These are phyloP conservation scores for Magallana nippona DNA, from an alignment of 2,888 invertebrate species.

Conservation along the genomic window DNA sequence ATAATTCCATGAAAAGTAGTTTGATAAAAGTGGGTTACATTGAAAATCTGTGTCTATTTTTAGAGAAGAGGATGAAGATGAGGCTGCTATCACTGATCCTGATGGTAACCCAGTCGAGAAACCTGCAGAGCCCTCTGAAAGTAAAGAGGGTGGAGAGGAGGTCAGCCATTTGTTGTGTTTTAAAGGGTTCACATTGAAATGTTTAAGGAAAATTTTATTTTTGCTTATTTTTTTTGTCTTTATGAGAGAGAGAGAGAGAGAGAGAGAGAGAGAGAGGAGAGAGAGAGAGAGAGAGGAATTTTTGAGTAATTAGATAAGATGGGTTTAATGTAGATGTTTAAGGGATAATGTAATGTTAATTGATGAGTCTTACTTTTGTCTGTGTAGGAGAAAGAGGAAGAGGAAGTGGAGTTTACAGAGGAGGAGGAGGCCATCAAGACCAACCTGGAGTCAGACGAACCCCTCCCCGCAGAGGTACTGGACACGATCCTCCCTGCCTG, in stretches of 20 bases:
- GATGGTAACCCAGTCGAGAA: conserved; percentile 65
- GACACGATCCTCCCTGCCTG: conserved; percentile 76
- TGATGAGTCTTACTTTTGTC: not conserved
- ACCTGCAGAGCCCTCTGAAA: conserved; percentile 52
- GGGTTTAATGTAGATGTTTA: too few relatives aligned
- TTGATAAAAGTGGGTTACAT: too few relatives aligned
- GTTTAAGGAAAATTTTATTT: too few relatives aligned
- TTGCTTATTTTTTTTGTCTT: too few relatives aligned
- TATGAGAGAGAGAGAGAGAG: too few relatives aligned
- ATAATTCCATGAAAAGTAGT: too few relatives aligned
- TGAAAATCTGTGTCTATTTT: too few relatives aligned
- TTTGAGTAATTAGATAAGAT: too few relatives aligned
- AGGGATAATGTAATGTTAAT: too few relatives aligned
- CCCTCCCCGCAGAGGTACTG: conserved; percentile 76
- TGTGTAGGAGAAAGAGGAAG: conserved; percentile 55
- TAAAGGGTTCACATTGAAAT: not conserved
- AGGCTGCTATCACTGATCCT: conserved; percentile 66
- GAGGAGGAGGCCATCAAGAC: conserved; percentile 79
- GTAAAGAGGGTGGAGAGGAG: conserved; percentile 57
- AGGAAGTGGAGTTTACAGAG: conserved; percentile 75
- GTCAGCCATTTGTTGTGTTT: not conserved
- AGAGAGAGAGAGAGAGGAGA: too few relatives aligned
- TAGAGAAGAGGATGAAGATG: conserved; percentile 67
- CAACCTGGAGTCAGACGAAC: conserved; percentile 77
- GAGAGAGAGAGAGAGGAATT: too few relatives aligned